Evolutionary conservation across 2,888 invertebrate species (phyloP), one percentile per base, ranked within the genome.

Genomic region (Syrphus vitripennis): DNA sequence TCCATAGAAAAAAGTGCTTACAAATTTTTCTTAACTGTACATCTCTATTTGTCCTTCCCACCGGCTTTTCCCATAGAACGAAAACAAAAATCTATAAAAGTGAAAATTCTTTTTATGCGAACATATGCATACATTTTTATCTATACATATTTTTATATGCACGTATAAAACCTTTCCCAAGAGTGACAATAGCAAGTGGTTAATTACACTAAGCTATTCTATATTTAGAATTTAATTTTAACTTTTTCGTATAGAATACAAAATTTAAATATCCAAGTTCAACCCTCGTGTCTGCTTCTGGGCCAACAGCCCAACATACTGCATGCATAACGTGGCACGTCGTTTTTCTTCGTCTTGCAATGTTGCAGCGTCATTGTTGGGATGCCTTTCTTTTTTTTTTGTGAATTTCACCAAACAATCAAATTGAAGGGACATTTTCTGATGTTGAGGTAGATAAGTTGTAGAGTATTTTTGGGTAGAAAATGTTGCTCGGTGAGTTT

Each of bases 131-230:
- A 12, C 14, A 34, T 21, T 6, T 14, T 12, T 34, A 16, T 57
- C 4, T 16, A 24, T 40, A 7, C 21, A 10, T 61, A 10, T 29
- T 3, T 16, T 10, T 9, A 26, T 31, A 31, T 12, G 24, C 10
- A 50, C n/a, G 42, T 67, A 57, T 55, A 63, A 70, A 78, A 21
- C 26, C 55, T 76, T 29, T 65, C 57, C 29, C 65, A 63, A 29
- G 65, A 81, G 45, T 63, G 81, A 71, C 75, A 81, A 75, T 65
- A 70, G 69, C 81, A 81, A 81, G 81, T 81, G 81, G 81, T 53
- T 76, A 70, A 76, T 81, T 71, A 76, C 63, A 29, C 40, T 63
- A 24, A 14, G 45, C 29, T 57, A 21, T 63, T 76, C 70, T 81
- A 81, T 70, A 57, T 76, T 76, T 81, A 76, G 76, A 76, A 24